Evolutionary conservation across 1,140 invertebrate species (phyloP).

Genomic region (Uloborus diversus): DNA sequence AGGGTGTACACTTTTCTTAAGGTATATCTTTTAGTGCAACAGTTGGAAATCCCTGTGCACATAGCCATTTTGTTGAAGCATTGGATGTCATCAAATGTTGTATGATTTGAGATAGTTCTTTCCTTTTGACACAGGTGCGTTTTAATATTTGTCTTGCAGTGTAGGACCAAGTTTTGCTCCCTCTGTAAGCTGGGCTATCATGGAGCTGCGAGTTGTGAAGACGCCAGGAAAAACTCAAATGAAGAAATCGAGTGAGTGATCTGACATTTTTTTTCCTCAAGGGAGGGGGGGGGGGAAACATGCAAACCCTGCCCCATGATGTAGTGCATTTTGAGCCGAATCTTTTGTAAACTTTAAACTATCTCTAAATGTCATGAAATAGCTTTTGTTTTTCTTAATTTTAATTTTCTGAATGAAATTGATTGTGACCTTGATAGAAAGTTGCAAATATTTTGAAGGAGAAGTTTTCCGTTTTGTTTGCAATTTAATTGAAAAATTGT

Average conservation of each 20-base stretch:
- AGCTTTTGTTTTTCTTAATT: neutral
- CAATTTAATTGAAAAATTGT: no score
- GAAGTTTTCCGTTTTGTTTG: no score
- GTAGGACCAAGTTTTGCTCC: conserved; percentile 58
- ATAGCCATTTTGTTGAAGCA: no score
- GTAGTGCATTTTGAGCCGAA: neutral
- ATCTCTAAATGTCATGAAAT: neutral
- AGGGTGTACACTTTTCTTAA: no score
- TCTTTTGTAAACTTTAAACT: neutral
- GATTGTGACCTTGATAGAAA: neutral
- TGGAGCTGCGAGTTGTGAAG: conserved; percentile 42
- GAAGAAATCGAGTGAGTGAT: conserved; percentile 50
- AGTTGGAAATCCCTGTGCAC: no score
- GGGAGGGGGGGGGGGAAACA: no score
- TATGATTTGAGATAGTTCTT: neutral
- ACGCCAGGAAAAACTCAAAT: conserved; percentile 31
- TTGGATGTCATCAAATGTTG: no score
- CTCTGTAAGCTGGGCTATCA: conserved; percentile 58
- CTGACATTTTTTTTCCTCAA: neutral
- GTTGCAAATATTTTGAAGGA: no score
- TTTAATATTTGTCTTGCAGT: conserved; percentile 18
- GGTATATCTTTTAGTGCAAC: no score
- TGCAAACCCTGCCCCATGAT: no score
- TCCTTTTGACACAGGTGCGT: neutral
- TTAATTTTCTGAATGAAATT: neutral